Evolutionary conservation across 2,113 vertebrate species (phyloP), one percentile per base, ranked within the genome.

Genomic region (Elachura formosa): DNA sequence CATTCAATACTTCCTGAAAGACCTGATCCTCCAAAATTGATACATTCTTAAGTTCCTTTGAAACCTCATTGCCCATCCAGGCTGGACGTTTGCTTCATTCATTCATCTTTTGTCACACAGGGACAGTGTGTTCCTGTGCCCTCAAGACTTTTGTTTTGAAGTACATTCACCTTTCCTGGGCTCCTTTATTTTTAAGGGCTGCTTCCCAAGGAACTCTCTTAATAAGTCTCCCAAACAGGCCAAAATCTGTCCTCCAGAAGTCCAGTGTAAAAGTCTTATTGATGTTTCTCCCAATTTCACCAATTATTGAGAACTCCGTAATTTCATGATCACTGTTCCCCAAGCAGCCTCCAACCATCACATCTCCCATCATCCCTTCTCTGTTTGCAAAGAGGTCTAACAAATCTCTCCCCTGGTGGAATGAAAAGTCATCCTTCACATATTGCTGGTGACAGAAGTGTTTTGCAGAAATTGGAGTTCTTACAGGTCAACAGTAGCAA

Each of bases 61-160:
- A 69, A 69, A 23, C 11, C 14, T 69, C 26, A 5, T 23, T 51
- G 34, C 26, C 34, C 8, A 69, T 38, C 48, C 28, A 38, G 21
- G 14, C 34, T 36, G 23, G 23, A 58, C 9, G 1, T 56, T 49
- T 68, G 28, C n/a, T 10, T 68, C 2, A 0, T 16, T 1, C 4
- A 29, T 13, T 51, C 4, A 12, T 49, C 26, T 51, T 69, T 69
- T 2, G 2, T 26, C 10, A 51, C 6, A 16, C 14, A 49, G 26
- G 34, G 46, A 69, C n/a, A 49, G 46, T 28, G 18, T 28, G 45
- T 28, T 36, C 34, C 25, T 46, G 54, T 24, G 26, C 26, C 21
- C 14, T 46, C 21, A 24, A 24, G 33, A 46, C 29, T 3, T 29
- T 11, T 46, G 14, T 23, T 36, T 58, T 46, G 54, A 46, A n/a